Base-by-base conservation (phyloP, 2,113 vertebrate species). In the Colius striatus region DNA sequence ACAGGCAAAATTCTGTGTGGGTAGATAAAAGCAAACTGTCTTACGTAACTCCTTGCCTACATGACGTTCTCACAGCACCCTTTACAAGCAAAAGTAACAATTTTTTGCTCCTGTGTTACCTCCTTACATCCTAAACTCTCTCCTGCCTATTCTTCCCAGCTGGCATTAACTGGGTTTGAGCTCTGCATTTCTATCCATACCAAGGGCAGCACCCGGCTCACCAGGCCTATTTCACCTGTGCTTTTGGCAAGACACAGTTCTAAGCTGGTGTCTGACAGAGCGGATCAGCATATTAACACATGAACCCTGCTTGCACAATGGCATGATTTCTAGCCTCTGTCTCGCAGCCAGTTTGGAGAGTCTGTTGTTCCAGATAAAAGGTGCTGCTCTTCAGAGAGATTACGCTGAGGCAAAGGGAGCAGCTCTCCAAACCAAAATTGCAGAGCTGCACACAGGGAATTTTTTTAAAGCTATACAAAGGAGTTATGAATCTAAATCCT, bases 1-100 rank as follows among this genome's bases (percentile, higher is more conserved):
- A 95, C 89, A 95, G 89, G 94, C 96, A 96, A 95, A 93, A 93
- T 93, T 95, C 84, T 89, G 83, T 79, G 94, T 96, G 95, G 95
- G 96, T 41, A 94, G 96, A 97, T 95, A 84, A 96, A 97, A 92
- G 89, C 74, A 87, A 93, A 92, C 48, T 55, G 11, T 72, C 58
- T 97, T 96, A 97, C 68, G 75, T 90, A 97, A 96, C 80, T 90
- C 78, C 73, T 90, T 95, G 89, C 71, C 87, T 95, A 92, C 68
- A 10, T 96, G 96, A 97, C 84, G 47, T 96, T 92, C 86, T 88
- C 68, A 70, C 47, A 90, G 88, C 81, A 84, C 53, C 73, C 89
- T 84, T 87, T 47, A 67, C 4, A 60, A 96, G 83, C 27, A 96
- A 53, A 96, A 97, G 74, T 22, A 74, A 85, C 36, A 45, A 63